Percentiles rank a stretch among this genome's conserved stretches.
phyloP scores from a whole-genome alignment of 2,888 invertebrate genomes.

The Lasioglossum lativentre region DNA sequence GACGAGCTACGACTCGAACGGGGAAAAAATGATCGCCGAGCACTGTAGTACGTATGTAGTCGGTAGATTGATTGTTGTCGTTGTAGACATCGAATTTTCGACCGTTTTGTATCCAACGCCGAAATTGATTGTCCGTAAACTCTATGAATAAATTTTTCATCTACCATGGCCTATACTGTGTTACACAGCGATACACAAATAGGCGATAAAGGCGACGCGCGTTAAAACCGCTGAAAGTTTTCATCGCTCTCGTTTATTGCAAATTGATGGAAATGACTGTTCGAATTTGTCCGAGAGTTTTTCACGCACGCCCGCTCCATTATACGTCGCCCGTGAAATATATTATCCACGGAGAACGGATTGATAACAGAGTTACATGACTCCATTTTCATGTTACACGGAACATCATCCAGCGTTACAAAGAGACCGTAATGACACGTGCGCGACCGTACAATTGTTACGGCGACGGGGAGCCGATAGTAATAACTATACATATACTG shows the following conservation, averaged over 20 bases:
- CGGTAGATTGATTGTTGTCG: not conserved
- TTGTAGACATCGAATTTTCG: constrained; percentile 19
- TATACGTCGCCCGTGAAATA: constrained; percentile 66
- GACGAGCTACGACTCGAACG: not conserved
- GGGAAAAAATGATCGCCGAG: not conserved
- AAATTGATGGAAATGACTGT: constrained; percentile 73
- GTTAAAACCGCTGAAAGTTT: constrained; percentile 67
- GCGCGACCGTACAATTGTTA: constrained; percentile 53
- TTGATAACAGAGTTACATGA: constrained; percentile 73
- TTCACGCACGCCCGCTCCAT: constrained; percentile 61
- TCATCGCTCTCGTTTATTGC: constrained; percentile 66
- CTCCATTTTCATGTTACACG: constrained; percentile 73
- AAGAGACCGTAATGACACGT: constrained; percentile 70
- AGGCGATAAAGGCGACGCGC: constrained; percentile 48
- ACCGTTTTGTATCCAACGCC: not conserved
- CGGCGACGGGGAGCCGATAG: constrained; percentile 52
- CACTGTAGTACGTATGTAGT: not conserved
- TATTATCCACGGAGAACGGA: constrained; percentile 71
- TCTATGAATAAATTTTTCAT: constrained; percentile 38
- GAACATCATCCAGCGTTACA: constrained; percentile 70
- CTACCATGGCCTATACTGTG: not conserved
- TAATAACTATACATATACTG: constrained; percentile 54
- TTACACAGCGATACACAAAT: constrained; percentile 34
- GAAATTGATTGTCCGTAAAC: constrained; percentile 20
- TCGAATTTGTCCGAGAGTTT: constrained; percentile 68